Evolutionary conservation across 2,888 invertebrate species (phyloP).

Genomic region (Lamellibrachia satsuma): DNA sequence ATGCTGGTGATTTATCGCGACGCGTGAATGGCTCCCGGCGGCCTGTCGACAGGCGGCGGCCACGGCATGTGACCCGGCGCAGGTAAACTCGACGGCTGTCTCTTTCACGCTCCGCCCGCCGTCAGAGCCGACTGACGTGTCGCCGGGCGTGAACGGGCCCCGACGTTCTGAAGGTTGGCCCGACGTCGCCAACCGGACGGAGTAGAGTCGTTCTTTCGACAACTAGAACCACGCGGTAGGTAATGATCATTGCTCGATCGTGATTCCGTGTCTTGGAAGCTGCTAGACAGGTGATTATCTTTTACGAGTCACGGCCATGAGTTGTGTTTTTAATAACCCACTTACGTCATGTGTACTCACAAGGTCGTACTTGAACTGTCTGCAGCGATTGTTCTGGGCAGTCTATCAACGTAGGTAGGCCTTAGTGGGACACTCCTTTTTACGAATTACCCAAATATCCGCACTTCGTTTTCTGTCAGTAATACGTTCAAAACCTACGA

Average conservation of each 20-base stretch:
- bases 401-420: neutral
- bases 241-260: neutral
- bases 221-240: neutral
- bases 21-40: conserved; percentile 10
- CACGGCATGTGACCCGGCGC: neutral
- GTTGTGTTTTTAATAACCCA: neutral
- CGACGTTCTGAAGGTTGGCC: neutral
- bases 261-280: neutral
- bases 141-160: neutral
- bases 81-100: neutral
- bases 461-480: neutral
- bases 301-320: neutral
- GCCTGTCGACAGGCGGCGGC: neutral
- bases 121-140: neutral
- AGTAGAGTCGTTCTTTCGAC: neutral
- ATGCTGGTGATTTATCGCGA: neutral
- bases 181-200: too few species aligned
- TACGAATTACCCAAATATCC: neutral
- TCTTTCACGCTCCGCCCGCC: neutral
- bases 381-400: neutral
- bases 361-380: neutral
- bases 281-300: neutral
- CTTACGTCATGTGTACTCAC: neutral
- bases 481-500: neutral
- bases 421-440: neutral